phyloP scores from a whole-genome alignment of 23 tunicate species.

The Trididemnum nubilum region DNA sequence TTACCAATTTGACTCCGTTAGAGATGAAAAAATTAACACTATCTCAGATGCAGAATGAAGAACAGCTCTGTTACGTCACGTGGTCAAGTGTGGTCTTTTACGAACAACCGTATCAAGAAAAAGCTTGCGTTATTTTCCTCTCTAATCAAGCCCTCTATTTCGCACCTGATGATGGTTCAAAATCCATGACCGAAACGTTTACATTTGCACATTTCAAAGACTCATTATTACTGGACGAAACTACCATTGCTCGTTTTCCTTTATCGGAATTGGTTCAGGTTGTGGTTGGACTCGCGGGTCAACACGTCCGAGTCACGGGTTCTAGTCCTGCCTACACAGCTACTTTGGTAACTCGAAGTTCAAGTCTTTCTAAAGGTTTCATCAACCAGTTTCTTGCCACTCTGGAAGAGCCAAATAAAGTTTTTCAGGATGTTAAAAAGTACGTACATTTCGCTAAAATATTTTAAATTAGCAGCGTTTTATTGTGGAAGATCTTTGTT shows the following conservation, averaged over 20 bases:
- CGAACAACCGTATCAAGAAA: neutral
- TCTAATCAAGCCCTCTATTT: slow-evolving; percentile 9
- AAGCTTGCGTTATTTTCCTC: slow-evolving; percentile 17
- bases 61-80: neutral
- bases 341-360: slow-evolving; percentile 25
- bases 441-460: too few species aligned
- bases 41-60: neutral
- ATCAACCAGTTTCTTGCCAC: neutral
- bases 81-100: slow-evolving; percentile 27
- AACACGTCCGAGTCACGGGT: slow-evolving; percentile 25
- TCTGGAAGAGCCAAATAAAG: neutral
- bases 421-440: neutral
- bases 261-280: neutral
- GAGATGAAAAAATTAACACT: neutral
- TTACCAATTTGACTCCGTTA: neutral
- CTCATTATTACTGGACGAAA: neutral
- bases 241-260: neutral
- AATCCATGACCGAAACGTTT: neutral
- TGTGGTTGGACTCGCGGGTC: slow-evolving; percentile 12
- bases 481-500: too few species aligned
- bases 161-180: neutral
- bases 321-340: slow-evolving; percentile 3
- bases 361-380: neutral
- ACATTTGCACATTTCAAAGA: too few species aligned
- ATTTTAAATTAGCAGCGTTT: too few species aligned